Conservation (phyloP, 2,797 vertebrate genomes). For the Eremophila alpestris region DNA sequence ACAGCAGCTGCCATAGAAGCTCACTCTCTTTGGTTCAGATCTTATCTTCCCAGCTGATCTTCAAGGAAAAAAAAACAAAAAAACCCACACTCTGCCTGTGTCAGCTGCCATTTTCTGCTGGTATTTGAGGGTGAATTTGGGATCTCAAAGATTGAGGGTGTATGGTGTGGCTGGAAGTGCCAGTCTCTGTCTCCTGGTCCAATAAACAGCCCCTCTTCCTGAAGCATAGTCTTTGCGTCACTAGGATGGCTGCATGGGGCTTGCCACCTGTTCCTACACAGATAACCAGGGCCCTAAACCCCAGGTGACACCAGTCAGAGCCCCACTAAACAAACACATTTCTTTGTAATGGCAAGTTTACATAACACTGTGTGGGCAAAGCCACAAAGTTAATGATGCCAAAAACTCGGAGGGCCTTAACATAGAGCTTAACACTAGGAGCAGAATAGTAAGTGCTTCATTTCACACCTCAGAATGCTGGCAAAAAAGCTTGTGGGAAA, state of each 20-base stretch:
- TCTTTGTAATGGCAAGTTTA: neutral
- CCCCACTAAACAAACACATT: neutral
- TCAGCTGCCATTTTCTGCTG: neutral
- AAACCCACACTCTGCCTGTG: neutral
- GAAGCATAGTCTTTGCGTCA: neutral
- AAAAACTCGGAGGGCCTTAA: neutral
- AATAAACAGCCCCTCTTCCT: neutral
- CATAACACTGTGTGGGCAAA: neutral
- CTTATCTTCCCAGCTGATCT: neutral
- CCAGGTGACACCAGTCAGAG: neutral
- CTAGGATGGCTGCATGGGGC: neutral
- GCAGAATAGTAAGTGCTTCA: neutral
- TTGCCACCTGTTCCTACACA: neutral
- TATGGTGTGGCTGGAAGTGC: neutral
- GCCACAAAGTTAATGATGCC: neutral
- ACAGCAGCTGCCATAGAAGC: neutral
- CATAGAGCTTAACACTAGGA: neutral
- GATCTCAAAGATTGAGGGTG: neutral
- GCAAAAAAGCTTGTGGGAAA: neutral
- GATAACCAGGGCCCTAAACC: neutral
- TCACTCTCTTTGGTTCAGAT: neutral
- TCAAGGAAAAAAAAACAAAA: neutral
- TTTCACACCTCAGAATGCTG: neutral
- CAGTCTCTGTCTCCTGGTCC: neutral
- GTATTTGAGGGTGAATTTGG: neutral